These are phyloP conservation scores for Phenganax stokvisi DNA, from an alignment of 92 coral and sea anemone genomes.

Conservation along the genomic window DNA sequence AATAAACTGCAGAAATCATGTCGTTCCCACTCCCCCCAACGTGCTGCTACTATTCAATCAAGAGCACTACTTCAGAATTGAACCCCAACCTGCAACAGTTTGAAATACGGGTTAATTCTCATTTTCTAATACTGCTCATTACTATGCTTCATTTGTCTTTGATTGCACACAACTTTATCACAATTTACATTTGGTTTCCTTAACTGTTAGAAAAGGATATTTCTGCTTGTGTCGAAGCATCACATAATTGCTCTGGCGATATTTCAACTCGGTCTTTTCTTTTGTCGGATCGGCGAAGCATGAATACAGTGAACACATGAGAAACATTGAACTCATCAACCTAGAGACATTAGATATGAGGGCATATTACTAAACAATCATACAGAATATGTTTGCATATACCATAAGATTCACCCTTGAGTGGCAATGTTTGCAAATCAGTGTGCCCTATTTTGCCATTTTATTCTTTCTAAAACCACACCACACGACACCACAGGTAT, in stretches of 20 bases:
- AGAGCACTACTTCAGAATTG: too few species aligned
- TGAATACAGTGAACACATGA: constrained; percentile 86
- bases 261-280: constrained; percentile 96
- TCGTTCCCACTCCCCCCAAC: too few species aligned
- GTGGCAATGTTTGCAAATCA: neutral
- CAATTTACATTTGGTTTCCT: neutral
- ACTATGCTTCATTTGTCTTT: too few species aligned
- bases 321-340: constrained; percentile 72
- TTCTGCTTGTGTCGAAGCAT: constrained; percentile 97
- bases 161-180: too few species aligned
- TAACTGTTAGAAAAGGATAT: constrained; percentile 43
- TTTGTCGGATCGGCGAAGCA: constrained; percentile 94
- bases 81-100: too few species aligned
- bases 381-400: neutral
- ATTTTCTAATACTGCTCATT: too few species aligned
- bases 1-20: too few species aligned
- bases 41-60: too few species aligned
- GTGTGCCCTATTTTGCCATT: too few species aligned
- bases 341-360: constrained; percentile 26
- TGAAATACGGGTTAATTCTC: too few species aligned
- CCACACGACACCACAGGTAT: too few species aligned
- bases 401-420: neutral
- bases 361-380: neutral
- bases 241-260: constrained; percentile 92
- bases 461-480: too few species aligned